A percentile compares a stretch with the other conserved stretches of the same genome.
phyloP scores from a whole-genome alignment of 2,113 vertebrate genomes.

The Eudyptes chrysolophus region DNA sequence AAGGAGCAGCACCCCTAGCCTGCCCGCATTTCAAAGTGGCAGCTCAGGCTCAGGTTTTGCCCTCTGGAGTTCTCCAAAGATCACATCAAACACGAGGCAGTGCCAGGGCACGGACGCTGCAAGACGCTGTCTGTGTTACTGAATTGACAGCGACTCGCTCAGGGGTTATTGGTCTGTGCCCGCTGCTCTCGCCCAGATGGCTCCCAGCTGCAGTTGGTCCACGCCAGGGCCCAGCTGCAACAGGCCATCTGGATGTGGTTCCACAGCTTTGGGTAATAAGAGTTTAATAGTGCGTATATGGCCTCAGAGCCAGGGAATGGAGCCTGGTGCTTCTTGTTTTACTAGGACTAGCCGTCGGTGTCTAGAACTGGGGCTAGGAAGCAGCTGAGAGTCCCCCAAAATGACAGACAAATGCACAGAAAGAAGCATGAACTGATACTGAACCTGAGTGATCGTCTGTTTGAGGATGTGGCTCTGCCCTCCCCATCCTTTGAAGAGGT shows the following conservation, averaged over 20 bases:
- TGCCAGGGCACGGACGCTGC: not conserved
- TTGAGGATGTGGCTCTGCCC: not conserved
- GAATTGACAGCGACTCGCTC: fast-evolving
- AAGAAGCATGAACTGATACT: not conserved
- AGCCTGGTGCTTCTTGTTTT: not conserved
- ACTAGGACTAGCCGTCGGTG: not conserved
- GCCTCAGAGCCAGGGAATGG: not conserved
- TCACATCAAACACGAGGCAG: not conserved
- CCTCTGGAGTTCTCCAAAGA: not conserved
- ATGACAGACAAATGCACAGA: not conserved
- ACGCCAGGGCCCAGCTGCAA: fast-evolving
- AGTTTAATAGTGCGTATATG: not conserved
- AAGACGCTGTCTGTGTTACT: fast-evolving
- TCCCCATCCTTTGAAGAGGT: not conserved
- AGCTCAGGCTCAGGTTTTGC: not conserved
- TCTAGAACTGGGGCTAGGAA: not conserved
- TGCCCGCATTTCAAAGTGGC: not conserved
- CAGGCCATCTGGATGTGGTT: no score
- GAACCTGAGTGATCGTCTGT: not conserved
- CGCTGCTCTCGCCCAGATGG: fast-evolving
- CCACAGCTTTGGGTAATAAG: not conserved
- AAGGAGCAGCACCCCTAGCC: not conserved
- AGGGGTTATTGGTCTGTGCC: not conserved
- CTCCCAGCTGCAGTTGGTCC: not conserved
- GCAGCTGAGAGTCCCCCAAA: not conserved